These are phyloP conservation scores for Lamprotornis superbus DNA, from an alignment of 2,113 vertebrate species.

Conservation along the genomic window DNA sequence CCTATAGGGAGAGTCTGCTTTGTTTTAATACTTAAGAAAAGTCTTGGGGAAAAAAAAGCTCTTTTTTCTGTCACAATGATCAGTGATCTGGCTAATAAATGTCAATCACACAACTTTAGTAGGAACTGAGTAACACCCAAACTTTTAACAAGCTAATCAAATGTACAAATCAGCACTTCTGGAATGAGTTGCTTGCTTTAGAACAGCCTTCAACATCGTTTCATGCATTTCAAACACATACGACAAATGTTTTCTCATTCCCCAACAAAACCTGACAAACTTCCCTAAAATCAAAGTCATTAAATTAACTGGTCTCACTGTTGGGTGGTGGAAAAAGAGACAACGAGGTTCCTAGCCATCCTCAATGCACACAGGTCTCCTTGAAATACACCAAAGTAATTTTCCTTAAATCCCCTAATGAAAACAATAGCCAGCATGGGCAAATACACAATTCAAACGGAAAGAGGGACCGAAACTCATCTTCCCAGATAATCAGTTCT, in stretches of 20 bases:
- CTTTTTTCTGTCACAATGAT: neutral
- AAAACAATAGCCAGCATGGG: neutral
- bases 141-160: slow-evolving; percentile 28
- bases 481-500: neutral
- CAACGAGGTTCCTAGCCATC: neutral
- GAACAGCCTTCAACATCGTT: neutral
- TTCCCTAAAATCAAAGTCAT: neutral
- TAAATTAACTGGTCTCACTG: neutral
- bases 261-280: neutral
- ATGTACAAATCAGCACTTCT: neutral
- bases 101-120: neutral
- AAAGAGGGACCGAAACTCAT: neutral
- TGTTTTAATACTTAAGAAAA: neutral
- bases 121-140: neutral
- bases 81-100: neutral
- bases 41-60: neutral
- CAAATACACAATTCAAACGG: neutral
- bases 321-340: neutral
- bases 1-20: neutral
- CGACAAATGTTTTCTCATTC: neutral
- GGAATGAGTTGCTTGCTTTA: neutral
- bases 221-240: neutral
- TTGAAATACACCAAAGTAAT: neutral
- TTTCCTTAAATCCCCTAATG: neutral
- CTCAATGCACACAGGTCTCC: neutral